Percentiles rank a stretch among this genome's conserved stretches.
These are phyloP conservation scores for Grammomys surdaster DNA, from an alignment of 2,113 vertebrate genomes.

Conservation along the genomic window DNA sequence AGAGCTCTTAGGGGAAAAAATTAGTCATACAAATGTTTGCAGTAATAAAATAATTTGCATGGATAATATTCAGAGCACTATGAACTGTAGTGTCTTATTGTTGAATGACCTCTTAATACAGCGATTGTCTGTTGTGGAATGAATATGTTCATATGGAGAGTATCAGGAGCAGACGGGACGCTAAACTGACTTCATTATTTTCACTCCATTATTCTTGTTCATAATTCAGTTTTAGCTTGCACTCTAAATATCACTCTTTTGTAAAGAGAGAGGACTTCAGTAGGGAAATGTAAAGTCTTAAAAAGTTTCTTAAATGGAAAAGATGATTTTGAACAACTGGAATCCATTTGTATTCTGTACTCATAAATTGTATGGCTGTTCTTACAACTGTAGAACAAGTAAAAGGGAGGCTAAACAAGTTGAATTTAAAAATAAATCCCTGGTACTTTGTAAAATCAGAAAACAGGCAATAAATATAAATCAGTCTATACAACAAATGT, in stretches of 20 bases:
- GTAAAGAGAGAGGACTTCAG: background rate
- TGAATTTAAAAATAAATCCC: slow-evolving; percentile 39
- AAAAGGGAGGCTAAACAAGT: slow-evolving; percentile 68
- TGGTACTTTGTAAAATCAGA: slow-evolving; percentile 69
- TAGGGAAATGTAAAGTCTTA: background rate
- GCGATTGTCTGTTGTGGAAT: background rate
- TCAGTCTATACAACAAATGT: slow-evolving; percentile 75
- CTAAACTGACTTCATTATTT: slow-evolving; percentile 41
- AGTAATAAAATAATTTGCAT: slow-evolving; percentile 46
- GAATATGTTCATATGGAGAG: background rate
- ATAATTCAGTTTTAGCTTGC: slow-evolving; percentile 10
- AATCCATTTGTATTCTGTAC: background rate
- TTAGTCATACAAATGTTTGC: slow-evolving; percentile 39
- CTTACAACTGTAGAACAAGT: background rate
- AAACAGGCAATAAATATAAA: slow-evolving; percentile 81
- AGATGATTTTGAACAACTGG: background rate
- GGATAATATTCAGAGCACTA: background rate
- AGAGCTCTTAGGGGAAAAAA: slow-evolving; percentile 10
- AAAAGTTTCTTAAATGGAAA: slow-evolving; percentile 11
- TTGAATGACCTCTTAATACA: slow-evolving; percentile 58
- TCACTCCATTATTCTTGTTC: slow-evolving; percentile 36
- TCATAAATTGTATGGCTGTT: slow-evolving; percentile 31
- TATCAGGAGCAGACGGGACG: background rate
- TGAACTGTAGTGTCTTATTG: background rate
- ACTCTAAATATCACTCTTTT: slow-evolving; percentile 27